Evolutionary conservation across 2,113 vertebrate genomes (phyloP).

Genomic region (Oriolus oriolus): DNA sequence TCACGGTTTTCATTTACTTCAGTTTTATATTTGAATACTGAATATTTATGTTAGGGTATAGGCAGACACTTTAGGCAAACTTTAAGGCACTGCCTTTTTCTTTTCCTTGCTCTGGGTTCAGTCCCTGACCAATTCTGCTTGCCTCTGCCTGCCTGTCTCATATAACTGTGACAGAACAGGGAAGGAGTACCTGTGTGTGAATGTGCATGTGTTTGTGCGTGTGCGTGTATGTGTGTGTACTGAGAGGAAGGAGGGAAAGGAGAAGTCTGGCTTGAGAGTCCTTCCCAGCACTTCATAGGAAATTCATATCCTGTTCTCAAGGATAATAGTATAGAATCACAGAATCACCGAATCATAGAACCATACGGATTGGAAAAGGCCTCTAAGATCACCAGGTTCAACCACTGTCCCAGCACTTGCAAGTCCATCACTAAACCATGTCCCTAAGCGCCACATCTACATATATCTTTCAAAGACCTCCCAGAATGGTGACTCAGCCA

Average conservation of each 20-base stretch:
- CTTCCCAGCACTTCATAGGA: not conserved
- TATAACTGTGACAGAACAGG: not conserved
- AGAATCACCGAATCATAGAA: not conserved
- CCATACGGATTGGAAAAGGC: not conserved
- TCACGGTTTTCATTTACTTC: not conserved
- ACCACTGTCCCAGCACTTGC: not conserved
- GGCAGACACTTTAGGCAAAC: not conserved
- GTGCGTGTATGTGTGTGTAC: accelerated
- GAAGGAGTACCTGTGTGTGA: not conserved
- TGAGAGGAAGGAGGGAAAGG: not conserved
- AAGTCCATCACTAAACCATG: not conserved
- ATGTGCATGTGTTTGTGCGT: too few relatives aligned
- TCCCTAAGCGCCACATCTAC: too few relatives aligned
- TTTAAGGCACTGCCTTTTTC: not conserved
- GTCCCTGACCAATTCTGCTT: not conserved
- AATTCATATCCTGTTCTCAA: not conserved
- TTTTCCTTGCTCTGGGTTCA: not conserved
- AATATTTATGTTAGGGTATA: not conserved
- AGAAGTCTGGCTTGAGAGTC: not conserved
- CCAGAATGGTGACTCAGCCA: not conserved
- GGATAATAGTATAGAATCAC: not conserved
- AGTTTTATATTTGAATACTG: not conserved
- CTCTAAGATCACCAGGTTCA: not conserved
- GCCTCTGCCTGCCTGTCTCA: not conserved
- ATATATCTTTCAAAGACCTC: not conserved